Conservation (phyloP, 1,140 invertebrate genomes). For the Tetramorium simillimum region DNA sequence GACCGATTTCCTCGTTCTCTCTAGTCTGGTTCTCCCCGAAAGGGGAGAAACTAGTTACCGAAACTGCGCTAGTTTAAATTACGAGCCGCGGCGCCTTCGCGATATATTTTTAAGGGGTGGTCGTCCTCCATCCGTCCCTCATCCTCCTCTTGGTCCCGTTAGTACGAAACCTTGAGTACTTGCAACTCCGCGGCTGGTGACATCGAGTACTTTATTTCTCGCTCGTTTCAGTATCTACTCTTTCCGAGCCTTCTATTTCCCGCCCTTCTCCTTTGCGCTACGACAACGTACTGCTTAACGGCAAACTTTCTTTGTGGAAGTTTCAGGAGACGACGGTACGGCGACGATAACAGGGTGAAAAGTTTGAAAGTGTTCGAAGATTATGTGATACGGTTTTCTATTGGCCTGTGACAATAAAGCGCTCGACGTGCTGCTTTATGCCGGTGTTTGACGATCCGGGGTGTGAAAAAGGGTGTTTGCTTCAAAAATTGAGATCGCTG, state of each 20-base stretch:
- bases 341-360: conserved; percentile 70
- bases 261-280: background rate
- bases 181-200: conserved; percentile 54
- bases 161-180: conserved; percentile 45
- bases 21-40: conserved; percentile 45
- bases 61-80: conserved; percentile 85
- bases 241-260: conserved; percentile 5
- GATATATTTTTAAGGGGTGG: conserved; percentile 82
- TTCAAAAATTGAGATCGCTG: conserved; percentile 45
- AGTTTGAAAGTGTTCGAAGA: conserved; percentile 63
- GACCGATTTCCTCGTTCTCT: conserved; percentile 59
- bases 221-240: conserved; percentile 59
- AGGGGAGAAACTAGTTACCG: conserved; percentile 83
- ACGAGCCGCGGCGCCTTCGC: conserved; percentile 79
- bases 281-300: conserved; percentile 47
- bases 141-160: background rate
- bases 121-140: background rate
- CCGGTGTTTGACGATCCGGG: conserved; percentile 43
- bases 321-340: conserved; percentile 32
- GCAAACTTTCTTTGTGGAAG: conserved; percentile 65
- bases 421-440: conserved; percentile 62
- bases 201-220: conserved; percentile 68
- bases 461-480: background rate
- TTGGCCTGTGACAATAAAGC: conserved; percentile 64
- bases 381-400: conserved; percentile 64